Evolutionary conservation across 2,113 vertebrate species (phyloP).

Genomic region (Aegotheles bennettii): DNA sequence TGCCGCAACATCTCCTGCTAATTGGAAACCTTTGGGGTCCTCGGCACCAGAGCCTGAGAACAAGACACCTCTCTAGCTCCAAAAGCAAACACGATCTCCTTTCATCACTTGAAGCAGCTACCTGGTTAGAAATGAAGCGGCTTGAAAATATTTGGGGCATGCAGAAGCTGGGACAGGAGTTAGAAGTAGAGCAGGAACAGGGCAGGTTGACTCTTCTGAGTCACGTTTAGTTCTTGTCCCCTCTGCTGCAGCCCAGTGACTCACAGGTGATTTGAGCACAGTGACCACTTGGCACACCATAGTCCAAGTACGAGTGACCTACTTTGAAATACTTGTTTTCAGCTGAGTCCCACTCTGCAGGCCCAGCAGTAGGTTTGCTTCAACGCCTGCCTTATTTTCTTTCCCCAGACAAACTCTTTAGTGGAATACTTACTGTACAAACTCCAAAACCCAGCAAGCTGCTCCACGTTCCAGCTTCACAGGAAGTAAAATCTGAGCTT

Average conservation of each 20-base stretch:
- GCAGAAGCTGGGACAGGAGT: background rate
- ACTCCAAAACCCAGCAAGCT: background rate
- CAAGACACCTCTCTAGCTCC: background rate
- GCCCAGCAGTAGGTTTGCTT: background rate
- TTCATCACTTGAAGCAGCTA: background rate
- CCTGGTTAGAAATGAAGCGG: background rate
- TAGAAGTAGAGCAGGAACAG: background rate
- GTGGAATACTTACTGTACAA: background rate
- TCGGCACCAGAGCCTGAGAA: background rate
- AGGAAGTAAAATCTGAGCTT: slow-evolving; percentile 11
- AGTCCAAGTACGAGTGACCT: too few relatives aligned
- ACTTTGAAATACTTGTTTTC: background rate
- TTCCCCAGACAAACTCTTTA: slow-evolving; percentile 6
- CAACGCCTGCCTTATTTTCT: background rate
- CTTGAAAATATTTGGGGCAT: background rate
- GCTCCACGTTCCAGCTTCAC: background rate
- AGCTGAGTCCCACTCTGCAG: background rate
- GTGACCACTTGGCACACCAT: background rate
- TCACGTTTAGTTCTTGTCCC: background rate
- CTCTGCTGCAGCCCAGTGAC: background rate
- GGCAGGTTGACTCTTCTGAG: background rate
- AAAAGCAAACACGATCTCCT: background rate
- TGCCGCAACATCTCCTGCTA: background rate
- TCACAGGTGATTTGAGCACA: background rate
- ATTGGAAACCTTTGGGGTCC: background rate